Base-by-base conservation (phyloP, 2,888 invertebrate species). In the Junonia oenone region DNA sequence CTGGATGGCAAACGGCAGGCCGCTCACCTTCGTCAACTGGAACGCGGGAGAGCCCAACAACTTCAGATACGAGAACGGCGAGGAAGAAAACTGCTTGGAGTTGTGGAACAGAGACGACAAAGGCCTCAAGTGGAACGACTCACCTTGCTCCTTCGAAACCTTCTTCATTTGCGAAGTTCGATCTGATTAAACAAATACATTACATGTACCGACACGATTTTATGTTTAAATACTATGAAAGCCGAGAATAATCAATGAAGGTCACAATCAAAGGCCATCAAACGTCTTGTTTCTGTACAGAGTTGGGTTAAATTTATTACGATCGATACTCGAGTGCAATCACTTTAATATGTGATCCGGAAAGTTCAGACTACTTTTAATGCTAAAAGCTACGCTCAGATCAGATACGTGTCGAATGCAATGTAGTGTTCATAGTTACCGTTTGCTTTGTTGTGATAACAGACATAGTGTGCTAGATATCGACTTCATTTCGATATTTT, bases 21-120 rank as follows among this genome's bases (percentile, higher is more conserved):
- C 97, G 0, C 92, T 97, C 48, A 96, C 97, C 26, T 97, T 96
- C 83, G 96, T 96, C 66, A 97, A 97, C 83, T 97, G 97, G 97
- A 97, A 97, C 88, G 96, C 97, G 0, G 97, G 97, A 0, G 97
- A 97, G 74, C 97, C 97, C 0, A 97, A 97, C 84, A 97, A 97
- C 88, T 97, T 97, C 92, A 94, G 96, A 64, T 96, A 96, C 81
- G 97, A 97, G 81, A 97, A 97, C 75, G 97, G 97, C 5, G 97
- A 97, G 81, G 97, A 97, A 78, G 97, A 97, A 77, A 97, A 97
- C 81, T 97, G 97, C 68, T 77, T 97, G 62, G 97, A 97, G 76
- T 89, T 97, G 17, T 97, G 97, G 97, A 95, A 97, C 85, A 92
- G 97, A 62, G 97, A 97, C 73, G 97, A 96, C 60, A 97, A 97